Evolutionary conservation across 2,797 vertebrate genomes (phyloP).

Genomic region (Percopsis omiscomaycus): DNA sequence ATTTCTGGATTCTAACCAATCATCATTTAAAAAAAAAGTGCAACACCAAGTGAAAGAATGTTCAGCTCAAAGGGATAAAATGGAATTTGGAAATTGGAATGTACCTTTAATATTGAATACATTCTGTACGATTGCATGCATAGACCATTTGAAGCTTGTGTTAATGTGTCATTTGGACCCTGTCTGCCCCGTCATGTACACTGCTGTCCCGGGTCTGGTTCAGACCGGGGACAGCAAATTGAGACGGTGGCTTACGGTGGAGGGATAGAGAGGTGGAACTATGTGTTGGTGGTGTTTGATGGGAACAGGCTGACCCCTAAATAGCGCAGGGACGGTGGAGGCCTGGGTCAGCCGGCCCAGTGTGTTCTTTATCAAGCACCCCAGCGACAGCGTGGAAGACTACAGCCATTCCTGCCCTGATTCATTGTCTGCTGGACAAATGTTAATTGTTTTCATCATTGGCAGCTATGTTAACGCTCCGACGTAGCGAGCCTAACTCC

Average conservation of each 20-base stretch:
- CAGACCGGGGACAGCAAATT: conserved; percentile 29
- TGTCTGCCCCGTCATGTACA: neutral
- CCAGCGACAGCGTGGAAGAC: conserved; percentile 81
- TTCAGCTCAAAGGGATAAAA: too few species aligned
- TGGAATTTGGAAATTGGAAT: too few species aligned
- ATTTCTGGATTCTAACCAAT: too few species aligned
- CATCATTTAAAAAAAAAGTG: too few species aligned
- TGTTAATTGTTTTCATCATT: conserved; percentile 93
- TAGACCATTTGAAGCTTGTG: neutral
- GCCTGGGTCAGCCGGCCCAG: conserved; percentile 75
- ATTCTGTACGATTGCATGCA: neutral
- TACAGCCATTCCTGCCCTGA: conserved; percentile 88
- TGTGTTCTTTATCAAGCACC: conserved; percentile 82
- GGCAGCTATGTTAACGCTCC: conserved; percentile 65
- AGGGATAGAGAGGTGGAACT: conserved; percentile 20
- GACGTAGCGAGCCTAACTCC: conserved; percentile 75
- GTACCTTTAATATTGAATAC: too few species aligned
- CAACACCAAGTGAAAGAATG: too few species aligned
- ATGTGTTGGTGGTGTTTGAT: conserved; percentile 70
- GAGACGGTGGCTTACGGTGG: conserved; percentile 52
- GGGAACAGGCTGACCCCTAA: conserved; percentile 84
- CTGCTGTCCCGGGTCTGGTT: conserved; percentile 24
- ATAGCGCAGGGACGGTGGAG: conserved; percentile 63
- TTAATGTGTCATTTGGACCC: neutral
- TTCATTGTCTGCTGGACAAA: conserved; percentile 90